phyloP scores from a whole-genome alignment of 2,797 vertebrate species.

The Fringilla coelebs region DNA sequence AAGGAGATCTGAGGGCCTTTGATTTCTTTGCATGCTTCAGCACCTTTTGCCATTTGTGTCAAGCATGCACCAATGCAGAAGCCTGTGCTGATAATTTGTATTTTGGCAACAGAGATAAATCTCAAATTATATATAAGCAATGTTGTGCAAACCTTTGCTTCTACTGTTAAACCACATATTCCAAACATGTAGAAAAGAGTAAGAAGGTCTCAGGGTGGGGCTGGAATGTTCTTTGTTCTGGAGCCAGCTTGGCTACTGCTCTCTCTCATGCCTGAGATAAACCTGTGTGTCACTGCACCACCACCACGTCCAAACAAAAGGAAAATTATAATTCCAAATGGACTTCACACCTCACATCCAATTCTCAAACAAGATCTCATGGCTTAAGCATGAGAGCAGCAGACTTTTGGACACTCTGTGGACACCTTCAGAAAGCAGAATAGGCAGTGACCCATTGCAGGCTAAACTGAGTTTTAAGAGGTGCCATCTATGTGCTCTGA shows the following conservation, averaged over 20 bases:
- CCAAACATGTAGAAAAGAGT: neutral
- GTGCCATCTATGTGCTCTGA: neutral
- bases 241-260: neutral
- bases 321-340: neutral
- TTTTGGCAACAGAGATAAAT: neutral
- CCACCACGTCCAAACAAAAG: neutral
- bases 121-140: neutral
- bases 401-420: neutral
- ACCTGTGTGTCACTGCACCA: neutral
- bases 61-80: neutral
- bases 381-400: neutral
- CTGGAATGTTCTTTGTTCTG: neutral
- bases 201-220: neutral
- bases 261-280: neutral
- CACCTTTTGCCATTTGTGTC: neutral
- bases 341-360: neutral
- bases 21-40: neutral
- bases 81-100: neutral
- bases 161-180: neutral
- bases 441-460: neutral
- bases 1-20: neutral
- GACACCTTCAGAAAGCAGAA: neutral
- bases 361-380: neutral
- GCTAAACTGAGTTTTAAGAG: neutral
- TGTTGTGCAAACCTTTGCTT: neutral